Conservation (phyloP, 2,797 vertebrate genomes). For the Tokudaia muenninki region DNA sequence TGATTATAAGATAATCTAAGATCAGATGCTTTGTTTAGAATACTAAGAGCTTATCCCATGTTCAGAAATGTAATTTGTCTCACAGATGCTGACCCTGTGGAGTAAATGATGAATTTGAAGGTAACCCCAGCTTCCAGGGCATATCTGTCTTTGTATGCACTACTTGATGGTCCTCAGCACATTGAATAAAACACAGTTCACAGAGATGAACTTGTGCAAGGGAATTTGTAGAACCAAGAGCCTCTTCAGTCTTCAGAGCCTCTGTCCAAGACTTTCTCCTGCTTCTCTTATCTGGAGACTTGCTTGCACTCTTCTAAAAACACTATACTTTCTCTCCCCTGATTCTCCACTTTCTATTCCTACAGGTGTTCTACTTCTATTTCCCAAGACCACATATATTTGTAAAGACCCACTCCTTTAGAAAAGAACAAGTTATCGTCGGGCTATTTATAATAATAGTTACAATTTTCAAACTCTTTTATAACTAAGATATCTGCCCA, state of each 20-base stretch:
- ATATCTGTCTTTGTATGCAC: not conserved
- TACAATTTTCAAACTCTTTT: conserved; percentile 23
- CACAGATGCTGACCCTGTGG: conserved; percentile 3
- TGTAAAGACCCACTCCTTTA: not conserved
- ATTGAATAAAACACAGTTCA: not conserved
- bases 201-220: not conserved
- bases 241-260: not conserved
- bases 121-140: not conserved
- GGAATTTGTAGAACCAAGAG: not conserved
- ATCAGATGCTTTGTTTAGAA: conserved; percentile 34
- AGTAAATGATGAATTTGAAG: not conserved
- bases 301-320: not conserved
- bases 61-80: conserved; percentile 29
- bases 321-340: not conserved
- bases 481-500: not conserved
- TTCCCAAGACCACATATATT: not conserved
- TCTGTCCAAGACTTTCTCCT: not conserved
- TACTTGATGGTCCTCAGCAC: not conserved
- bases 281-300: not conserved
- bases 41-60: not conserved
- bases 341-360: not conserved
- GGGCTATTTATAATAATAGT: not conserved
- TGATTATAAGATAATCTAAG: conserved; percentile 2
- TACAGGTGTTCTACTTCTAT: not conserved
- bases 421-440: not conserved